A percentile compares a stretch with the other conserved stretches of the same genome.
phyloP scores from a whole-genome alignment of 2,797 vertebrate genomes.

The Stomatorhinus walkeri region DNA sequence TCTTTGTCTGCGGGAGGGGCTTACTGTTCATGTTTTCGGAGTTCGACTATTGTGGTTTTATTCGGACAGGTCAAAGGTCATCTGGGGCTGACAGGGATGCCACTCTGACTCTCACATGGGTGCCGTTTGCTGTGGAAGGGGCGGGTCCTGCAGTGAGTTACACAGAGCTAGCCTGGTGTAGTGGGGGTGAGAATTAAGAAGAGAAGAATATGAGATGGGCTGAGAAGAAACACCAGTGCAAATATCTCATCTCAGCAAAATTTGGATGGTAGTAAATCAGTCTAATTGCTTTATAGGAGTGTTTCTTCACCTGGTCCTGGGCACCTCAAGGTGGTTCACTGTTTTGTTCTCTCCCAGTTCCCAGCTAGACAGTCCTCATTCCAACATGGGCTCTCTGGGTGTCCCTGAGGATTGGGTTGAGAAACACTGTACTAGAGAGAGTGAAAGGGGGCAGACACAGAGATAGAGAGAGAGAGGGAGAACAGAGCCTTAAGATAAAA shows the following conservation, averaged over 20 bases:
- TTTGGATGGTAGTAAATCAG: neutral
- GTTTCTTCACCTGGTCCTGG: neutral
- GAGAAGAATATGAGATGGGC: neutral
- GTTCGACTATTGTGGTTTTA: neutral
- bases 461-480: neutral
- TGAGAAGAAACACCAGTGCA: neutral
- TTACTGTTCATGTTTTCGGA: neutral
- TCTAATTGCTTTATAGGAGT: neutral
- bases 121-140: neutral
- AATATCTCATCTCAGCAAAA: neutral
- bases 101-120: constrained; percentile 37
- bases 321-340: neutral
- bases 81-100: constrained; percentile 38
- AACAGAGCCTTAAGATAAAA: neutral
- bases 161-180: neutral
- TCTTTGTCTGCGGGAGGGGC: neutral
- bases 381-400: neutral
- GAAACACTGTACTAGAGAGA: neutral
- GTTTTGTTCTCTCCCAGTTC: neutral
- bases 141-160: neutral
- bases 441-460: neutral
- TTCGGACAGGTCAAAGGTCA: neutral
- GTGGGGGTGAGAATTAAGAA: neutral
- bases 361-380: neutral
- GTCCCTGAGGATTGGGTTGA: neutral